Evolutionary conservation across 1,140 invertebrate species (phyloP), one percentile per base, ranked within the genome.

Genomic region (Platyscapa corneri): DNA sequence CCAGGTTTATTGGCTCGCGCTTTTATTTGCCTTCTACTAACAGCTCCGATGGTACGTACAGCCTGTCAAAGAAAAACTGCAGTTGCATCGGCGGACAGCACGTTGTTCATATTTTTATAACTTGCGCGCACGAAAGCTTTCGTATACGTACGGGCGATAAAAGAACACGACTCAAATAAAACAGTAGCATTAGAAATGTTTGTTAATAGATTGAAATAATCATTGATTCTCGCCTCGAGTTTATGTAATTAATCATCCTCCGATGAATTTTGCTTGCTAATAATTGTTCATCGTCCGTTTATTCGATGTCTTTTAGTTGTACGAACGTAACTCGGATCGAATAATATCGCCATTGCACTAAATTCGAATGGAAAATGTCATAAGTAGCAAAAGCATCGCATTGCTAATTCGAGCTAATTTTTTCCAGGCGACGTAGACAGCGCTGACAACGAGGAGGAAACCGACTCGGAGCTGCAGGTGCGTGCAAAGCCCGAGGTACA

Each of bases 21-120:
- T 95, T 96, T 90, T 96, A 96, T 89, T 92, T 97, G 30, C 95
- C 96, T 42, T 97, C 96, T 72, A 97, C 96, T 16, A 97, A 97
- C 89, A 97, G 97, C 89, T 97, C 96, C 89, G 97, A 97, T 91
- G 97, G 97, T 96, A 92, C 92, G 89, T 89, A 42, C 42, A 8
- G n/a, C 1, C 27, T 6, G 32, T 32, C 30, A 23, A n/a, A n/a
- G n/a, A n/a, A n/a, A 42, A 37, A 23, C 18, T 3, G 0, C 8
- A 8, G 53, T 49, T n/a, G 7, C 64, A 8, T 67, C 2, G 10
- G 1, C 30, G 10, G 7, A 3, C 34, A 18, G 6, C 34, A 20
- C 30, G 8, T 34, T 67, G 30, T 10, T 12, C 14, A 30, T 34
- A 12, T 34, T 67, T 16, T 5, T 14, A 34, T 32, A 16, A 16